Evolutionary conservation across 64 coral and sea anemone species (phyloP).

Genomic region (Acropora tenuis): DNA sequence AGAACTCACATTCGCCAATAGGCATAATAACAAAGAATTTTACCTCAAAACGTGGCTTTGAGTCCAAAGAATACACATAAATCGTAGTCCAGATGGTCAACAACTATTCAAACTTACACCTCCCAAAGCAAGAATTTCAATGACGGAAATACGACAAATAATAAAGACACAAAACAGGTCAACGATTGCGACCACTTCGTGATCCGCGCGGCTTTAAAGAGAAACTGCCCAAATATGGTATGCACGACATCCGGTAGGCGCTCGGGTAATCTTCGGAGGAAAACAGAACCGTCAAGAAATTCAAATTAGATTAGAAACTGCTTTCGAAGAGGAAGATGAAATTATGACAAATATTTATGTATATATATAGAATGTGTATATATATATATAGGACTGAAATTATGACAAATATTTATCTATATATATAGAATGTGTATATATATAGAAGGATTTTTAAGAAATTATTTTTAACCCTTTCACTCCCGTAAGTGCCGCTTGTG

Average conservation of each 20-base stretch:
- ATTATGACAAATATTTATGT: too few relatives aligned
- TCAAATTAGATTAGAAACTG: too few relatives aligned
- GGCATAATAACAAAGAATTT: not conserved
- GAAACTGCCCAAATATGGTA: conserved; percentile 43
- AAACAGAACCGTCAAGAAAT: not conserved
- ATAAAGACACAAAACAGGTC: not conserved
- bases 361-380: too few relatives aligned
- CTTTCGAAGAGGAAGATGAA: too few relatives aligned
- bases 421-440: too few relatives aligned
- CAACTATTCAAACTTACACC: conserved; percentile 6
- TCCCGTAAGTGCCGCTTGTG: too few relatives aligned
- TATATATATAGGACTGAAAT: too few relatives aligned
- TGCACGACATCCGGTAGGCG: not conserved
- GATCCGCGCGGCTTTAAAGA: not conserved
- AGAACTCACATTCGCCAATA: not conserved
- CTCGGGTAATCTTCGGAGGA: conserved; percentile 16
- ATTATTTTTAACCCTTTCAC: too few relatives aligned
- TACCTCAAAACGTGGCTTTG: conserved; percentile 8
- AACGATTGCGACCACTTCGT: conserved; percentile 14
- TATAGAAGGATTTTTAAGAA: too few relatives aligned
- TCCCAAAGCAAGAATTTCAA: conserved; percentile 51
- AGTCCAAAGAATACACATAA: conserved; percentile 3
- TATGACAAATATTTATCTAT: too few relatives aligned
- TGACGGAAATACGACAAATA: conserved; percentile 38
- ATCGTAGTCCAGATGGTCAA: not conserved